Conservation (phyloP, 23 tunicate species). For the Halocynthia roretzi region DNA sequence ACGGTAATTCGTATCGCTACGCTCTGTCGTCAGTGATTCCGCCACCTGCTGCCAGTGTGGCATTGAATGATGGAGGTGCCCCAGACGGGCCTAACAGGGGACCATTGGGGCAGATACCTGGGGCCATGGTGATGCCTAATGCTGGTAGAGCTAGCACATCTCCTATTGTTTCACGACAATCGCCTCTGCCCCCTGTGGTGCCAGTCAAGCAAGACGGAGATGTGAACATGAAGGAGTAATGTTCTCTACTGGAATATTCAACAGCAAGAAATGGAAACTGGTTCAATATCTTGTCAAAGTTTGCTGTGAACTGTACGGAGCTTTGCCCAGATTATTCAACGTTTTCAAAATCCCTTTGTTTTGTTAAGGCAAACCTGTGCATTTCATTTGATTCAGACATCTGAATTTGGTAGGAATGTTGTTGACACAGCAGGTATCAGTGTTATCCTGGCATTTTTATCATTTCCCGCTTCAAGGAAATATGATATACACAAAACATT, state of each 20-base stretch:
- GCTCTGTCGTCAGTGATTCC: constrained; percentile 27
- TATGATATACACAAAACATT: too few relatives aligned
- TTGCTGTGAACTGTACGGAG: too few relatives aligned
- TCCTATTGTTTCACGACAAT: constrained; percentile 59
- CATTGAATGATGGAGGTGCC: constrained; percentile 27
- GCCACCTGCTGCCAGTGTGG: constrained; percentile 10
- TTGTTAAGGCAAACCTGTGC: too few relatives aligned
- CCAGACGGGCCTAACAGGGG: constrained; percentile 27
- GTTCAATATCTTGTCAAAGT: background rate
- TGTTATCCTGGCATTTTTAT: too few relatives aligned
- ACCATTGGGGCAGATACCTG: constrained; percentile 13
- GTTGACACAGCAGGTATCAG: too few relatives aligned
- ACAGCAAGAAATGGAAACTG: background rate
- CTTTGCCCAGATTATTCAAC: too few relatives aligned
- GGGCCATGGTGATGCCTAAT: constrained; percentile 38
- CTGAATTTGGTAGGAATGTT: too few relatives aligned
- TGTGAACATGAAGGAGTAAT: constrained; percentile 52
- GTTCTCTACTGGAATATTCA: background rate
- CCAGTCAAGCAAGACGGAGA: constrained; percentile 58
- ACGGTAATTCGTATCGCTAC: constrained; percentile 54
- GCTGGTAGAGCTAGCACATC: constrained; percentile 35
- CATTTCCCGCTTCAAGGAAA: too few relatives aligned
- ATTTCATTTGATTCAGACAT: too few relatives aligned
- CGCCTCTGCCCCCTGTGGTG: constrained; percentile 36
- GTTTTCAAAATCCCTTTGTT: too few relatives aligned